Base-by-base conservation (phyloP, 30 jellyfish, hydroid and myxozoan genomes). In the Mastigias papua region DNA sequence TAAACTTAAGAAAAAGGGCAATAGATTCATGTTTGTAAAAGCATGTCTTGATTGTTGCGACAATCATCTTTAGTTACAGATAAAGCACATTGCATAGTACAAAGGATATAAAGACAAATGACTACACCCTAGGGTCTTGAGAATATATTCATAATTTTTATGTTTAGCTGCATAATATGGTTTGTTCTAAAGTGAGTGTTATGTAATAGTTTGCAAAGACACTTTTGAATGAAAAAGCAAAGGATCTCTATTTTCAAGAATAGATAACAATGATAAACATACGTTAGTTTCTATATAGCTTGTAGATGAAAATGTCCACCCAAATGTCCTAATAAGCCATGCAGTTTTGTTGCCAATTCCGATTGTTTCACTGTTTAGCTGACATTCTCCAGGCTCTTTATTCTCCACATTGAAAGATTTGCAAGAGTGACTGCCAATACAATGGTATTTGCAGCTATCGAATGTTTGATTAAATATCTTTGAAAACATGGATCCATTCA, bases 331-430 rank as follows among this genome's bases (percentile, higher is more conserved):
- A 4, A 50, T 51, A 42, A 75, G 32, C 26, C 62, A 1, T 19
- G 51, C 51, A 19, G 35, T 10, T 9, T 49, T 69, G 7, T 34
- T 51, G 15, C 7, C 19, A 22, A 10, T 63, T 50, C 48, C 86
- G 1, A 22, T 46, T 19, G 73, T 50, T 25, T 75, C 48, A 6
- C 17, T n/a, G 48, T 46, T 50, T 8, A 75, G 86, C 76, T 75
- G 73, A 31, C 86, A 75, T 29, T 29, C 54, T 34, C 86, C 86
- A n/a, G 1, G 30, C 32, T 75, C 73, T 32, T 75, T 75, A 25
- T 50, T 61, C 28, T 75, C 86, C 74, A 27, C 35, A 51, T 75
- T 75, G 75, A 75, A 34, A 10, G 86, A 75, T 20, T 75, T 75
- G 57, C 86, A 75, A 0, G 22, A 23, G 22, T 20, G 86, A 49